Conservation (phyloP, 2,797 vertebrate genomes). For the Rhabdomys pumilio region DNA sequence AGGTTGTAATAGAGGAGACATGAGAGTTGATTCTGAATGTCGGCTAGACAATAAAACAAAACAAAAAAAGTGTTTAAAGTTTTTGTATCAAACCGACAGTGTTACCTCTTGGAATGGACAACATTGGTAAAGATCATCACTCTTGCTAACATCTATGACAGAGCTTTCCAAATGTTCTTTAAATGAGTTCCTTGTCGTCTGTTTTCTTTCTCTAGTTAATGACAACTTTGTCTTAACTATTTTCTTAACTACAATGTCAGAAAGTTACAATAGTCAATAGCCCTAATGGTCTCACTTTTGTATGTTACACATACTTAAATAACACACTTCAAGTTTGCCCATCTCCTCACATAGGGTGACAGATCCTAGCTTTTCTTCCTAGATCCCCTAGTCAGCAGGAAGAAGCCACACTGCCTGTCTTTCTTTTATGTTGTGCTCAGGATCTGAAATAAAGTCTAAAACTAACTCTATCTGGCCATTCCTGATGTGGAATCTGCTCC, state of each 20-base stretch:
- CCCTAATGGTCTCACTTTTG: too few species aligned
- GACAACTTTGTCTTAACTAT: not conserved
- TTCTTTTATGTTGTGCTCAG: not conserved
- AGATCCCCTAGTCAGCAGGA: not conserved
- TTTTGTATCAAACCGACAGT: not conserved
- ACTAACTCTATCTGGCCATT: not conserved
- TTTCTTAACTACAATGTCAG: not conserved
- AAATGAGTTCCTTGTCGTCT: not conserved
- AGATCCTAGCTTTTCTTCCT: not conserved
- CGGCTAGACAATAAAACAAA: too few species aligned
- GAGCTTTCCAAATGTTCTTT: not conserved
- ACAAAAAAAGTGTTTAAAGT: not conserved
- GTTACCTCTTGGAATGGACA: not conserved
- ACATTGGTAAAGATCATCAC: not conserved
- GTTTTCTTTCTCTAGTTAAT: not conserved
- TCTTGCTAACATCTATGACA: not conserved
- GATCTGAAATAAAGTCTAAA: not conserved
- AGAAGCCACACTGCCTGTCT: not conserved
- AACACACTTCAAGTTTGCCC: not conserved
- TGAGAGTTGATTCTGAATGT: not conserved
- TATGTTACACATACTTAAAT: not conserved
- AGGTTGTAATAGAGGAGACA: too few species aligned
- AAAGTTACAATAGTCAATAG: not conserved
- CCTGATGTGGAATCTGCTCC: too few species aligned
- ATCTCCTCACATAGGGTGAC: too few species aligned